Conservation (phyloP, 2,113 vertebrate genomes). For the Willisornis vidua region DNA sequence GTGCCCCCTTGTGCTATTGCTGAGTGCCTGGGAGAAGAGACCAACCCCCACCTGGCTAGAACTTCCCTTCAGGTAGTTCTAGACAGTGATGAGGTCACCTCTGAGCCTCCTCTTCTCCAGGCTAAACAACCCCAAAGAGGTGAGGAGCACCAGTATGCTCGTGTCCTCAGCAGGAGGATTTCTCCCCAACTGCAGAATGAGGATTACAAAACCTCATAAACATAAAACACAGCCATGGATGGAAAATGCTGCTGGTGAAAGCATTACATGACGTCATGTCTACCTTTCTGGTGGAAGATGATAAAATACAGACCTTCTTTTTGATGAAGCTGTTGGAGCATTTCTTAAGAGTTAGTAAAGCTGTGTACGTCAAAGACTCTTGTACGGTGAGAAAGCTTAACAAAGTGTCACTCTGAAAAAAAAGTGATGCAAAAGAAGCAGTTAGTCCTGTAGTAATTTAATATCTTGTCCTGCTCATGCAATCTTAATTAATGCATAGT, state of each 20-base stretch:
- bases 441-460: background rate
- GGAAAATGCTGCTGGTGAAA: background rate
- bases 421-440: background rate
- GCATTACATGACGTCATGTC: background rate
- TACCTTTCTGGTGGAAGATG: background rate
- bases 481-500: background rate
- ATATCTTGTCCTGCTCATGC: background rate
- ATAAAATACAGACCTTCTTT: slow-evolving; percentile 81
- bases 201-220: background rate
- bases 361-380: slow-evolving; percentile 90
- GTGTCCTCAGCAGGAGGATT: background rate
- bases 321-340: slow-evolving; percentile 72
- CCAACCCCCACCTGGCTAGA: too few relatives aligned
- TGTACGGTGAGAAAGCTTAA: slow-evolving; percentile 89
- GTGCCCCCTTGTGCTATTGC: too few relatives aligned
- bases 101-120: too few relatives aligned
- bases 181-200: background rate
- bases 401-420: slow-evolving; percentile 84
- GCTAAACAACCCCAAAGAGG: too few relatives aligned
- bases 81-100: too few relatives aligned
- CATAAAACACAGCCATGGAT: background rate
- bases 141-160: background rate
- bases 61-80: too few relatives aligned
- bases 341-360: slow-evolving; percentile 82
- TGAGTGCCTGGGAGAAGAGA: too few relatives aligned